Conservation (phyloP, 2,888 invertebrate genomes). For the Drosophila limbata region DNA sequence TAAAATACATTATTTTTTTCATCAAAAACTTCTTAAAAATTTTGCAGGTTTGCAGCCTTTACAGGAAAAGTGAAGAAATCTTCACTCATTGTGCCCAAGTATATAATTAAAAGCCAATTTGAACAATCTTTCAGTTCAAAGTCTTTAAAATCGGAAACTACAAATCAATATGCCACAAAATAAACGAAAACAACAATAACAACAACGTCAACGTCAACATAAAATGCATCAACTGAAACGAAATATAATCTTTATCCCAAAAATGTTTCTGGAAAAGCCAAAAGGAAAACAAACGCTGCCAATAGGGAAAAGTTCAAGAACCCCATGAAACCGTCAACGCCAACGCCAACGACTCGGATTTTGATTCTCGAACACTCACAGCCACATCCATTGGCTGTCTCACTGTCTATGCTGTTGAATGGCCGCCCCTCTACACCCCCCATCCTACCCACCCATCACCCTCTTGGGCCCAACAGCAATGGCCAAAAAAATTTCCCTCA, state of each 20-base stretch:
- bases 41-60: no score
- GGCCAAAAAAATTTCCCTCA: constrained; percentile 35
- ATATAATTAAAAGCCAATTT: constrained; percentile 11
- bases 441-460: constrained; percentile 1
- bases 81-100: background rate
- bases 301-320: constrained; percentile 75
- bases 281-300: constrained; percentile 56
- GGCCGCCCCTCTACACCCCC: constrained; percentile 2
- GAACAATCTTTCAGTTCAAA: constrained; percentile 1
- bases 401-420: constrained; percentile 61
- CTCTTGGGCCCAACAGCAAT: background rate
- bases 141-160: constrained; percentile 30
- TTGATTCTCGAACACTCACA: constrained; percentile 25
- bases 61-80: no score
- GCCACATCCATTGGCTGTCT: constrained; percentile 42
- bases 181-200: constrained; percentile 9
- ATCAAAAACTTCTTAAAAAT: no score
- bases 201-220: constrained; percentile 13
- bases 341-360: constrained; percentile 37
- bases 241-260: constrained; percentile 45
- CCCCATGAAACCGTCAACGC: constrained; percentile 73
- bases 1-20: no score
- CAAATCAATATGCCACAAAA: constrained; percentile 31
- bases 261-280: constrained; percentile 31
- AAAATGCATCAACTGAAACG: constrained; percentile 30